Base-by-base conservation (phyloP, 2,888 invertebrate species). In the Amblyjoppa proteus region DNA sequence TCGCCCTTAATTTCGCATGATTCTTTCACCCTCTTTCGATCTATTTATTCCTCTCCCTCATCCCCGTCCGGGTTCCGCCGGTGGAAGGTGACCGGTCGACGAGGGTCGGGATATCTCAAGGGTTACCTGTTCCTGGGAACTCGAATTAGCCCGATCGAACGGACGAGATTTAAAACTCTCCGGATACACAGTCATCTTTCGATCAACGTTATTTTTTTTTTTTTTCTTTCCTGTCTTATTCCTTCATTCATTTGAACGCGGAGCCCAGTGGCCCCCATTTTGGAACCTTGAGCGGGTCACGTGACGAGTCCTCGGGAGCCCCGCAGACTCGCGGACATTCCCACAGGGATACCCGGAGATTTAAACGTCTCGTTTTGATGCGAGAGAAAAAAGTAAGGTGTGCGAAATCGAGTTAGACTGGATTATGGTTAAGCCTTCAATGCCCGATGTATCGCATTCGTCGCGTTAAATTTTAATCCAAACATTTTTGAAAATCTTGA, bases 331-430 rank as follows among this genome's bases (percentile, higher is more conserved):
- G 87, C 89, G 89, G 89, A 90, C 89, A 90, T 91, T 91, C 91
- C 91, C 91, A 91, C 91, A 91, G 91, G 89, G 88, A 89, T 88
- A 88, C 82, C 83, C 78, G 13, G 83, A 81, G 83, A 91, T 91
- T 91, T 89, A 91, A 91, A 91, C 90, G 89, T 89, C 91, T 89
- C 82, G 86, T 84, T 87, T 83, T 87, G 84, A 85, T 82, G 69
- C 13, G 49, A 45, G 71, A 68, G 80, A 84, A 73, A 58, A 13
- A 69, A 58, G 68, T 61, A 71, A 68, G 69, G 41, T 58, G 49
- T 58, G 64, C n/a, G 38, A 83, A 51, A 45, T 69, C 9, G 61
- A 20, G 69, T 78, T 77, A 61, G 68, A 73, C 66, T 58, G 68
- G 81, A 73, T 84, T 81, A 84, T 61, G 28, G 61, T 51, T 16